Conservation (phyloP, 2,797 vertebrate genomes). For the Synaphobranchus kaupii region DNA sequence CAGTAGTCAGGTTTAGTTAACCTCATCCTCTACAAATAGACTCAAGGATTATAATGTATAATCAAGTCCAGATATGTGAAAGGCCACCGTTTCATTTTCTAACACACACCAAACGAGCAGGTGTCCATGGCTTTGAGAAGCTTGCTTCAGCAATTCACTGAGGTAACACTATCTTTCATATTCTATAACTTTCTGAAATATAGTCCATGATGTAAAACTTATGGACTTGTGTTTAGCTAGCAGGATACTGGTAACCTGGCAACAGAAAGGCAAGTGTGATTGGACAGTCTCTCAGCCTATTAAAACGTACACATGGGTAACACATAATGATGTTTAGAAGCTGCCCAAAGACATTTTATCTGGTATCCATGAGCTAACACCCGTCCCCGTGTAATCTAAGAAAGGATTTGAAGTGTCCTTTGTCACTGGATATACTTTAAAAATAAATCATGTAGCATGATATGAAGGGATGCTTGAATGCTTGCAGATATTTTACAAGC, state of each 20-base stretch:
- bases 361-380: conserved; percentile 74
- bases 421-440: conserved; percentile 85
- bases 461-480: conserved; percentile 69
- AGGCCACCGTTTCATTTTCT: conserved; percentile 71
- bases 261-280: conserved; percentile 75
- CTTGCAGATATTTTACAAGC: conserved; percentile 71
- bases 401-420: conserved; percentile 80
- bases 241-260: conserved; percentile 74
- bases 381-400: conserved; percentile 84
- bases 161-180: conserved; percentile 88
- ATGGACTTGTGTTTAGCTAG: conserved; percentile 83
- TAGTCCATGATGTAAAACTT: conserved; percentile 95
- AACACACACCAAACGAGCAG: conserved; percentile 80
- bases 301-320: conserved; percentile 67
- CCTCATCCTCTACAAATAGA: conserved; percentile 6
- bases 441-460: conserved; percentile 82
- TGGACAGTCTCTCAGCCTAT: conserved; percentile 80
- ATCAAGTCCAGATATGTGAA: conserved; percentile 43
- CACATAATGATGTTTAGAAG: conserved; percentile 82
- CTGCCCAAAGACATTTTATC: conserved; percentile 72
- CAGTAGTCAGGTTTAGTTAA: conserved; percentile 4
- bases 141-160: conserved; percentile 82
- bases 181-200: conserved; percentile 93
- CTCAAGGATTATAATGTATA: conserved; percentile 20
- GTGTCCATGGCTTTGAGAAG: conserved; percentile 73